Evolutionary conservation across 1,140 invertebrate species (phyloP).

Genomic region (Caenorhabditis latens): DNA sequence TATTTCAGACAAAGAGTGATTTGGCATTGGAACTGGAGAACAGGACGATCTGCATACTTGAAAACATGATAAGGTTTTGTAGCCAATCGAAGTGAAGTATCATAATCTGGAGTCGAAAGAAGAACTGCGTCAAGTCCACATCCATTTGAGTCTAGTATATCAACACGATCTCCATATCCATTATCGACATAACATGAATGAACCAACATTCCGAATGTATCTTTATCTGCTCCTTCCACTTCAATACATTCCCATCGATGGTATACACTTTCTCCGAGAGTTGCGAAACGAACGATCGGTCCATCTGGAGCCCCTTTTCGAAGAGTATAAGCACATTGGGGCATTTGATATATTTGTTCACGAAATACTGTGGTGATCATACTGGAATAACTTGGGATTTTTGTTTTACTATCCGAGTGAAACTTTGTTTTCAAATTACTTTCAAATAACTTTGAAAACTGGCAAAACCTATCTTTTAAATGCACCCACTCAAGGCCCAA

Average conservation of each 20-base stretch:
- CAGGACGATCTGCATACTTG: slow-evolving; percentile 76
- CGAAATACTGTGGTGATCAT: slow-evolving; percentile 78
- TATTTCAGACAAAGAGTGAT: slow-evolving; percentile 75
- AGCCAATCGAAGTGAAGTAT: slow-evolving; percentile 70
- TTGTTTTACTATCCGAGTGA: too few species aligned
- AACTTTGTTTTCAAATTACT: too few species aligned
- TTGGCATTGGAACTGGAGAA: slow-evolving; percentile 78
- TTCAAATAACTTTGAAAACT: too few species aligned
- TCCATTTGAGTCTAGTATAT: slow-evolving; percentile 69
- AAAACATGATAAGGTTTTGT: slow-evolving; percentile 76
- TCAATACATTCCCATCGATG: slow-evolving; percentile 76
- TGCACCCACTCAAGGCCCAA: too few species aligned
- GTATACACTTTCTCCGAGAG: slow-evolving; percentile 75
- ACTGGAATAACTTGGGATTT: slow-evolving; percentile 59
- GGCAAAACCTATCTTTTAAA: too few species aligned
- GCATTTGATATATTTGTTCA: slow-evolving; percentile 77
- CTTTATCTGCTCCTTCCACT: slow-evolving; percentile 71
- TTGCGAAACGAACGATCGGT: slow-evolving; percentile 75
- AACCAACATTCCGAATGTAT: slow-evolving; percentile 77
- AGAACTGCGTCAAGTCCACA: slow-evolving; percentile 74
- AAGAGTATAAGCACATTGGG: slow-evolving; percentile 75
- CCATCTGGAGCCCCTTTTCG: slow-evolving; percentile 76
- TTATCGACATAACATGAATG: slow-evolving; percentile 77
- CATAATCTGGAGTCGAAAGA: slow-evolving; percentile 76
- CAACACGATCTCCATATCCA: slow-evolving; percentile 75